phyloP scores from a whole-genome alignment of 2,888 invertebrate genomes.

The Panzeria rudis region DNA sequence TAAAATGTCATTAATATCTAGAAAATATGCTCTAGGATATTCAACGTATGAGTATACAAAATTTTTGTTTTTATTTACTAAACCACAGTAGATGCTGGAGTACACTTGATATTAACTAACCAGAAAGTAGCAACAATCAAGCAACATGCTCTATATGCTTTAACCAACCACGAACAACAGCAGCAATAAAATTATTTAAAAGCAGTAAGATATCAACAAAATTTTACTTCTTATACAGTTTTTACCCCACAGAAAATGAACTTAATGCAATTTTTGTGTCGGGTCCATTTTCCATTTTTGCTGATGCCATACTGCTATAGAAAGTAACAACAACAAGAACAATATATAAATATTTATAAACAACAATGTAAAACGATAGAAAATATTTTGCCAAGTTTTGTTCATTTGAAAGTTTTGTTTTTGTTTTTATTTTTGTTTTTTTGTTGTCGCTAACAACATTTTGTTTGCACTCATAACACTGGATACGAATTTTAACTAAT shows the following conservation, averaged over 20 bases:
- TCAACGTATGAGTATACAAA: slow-evolving; percentile 25
- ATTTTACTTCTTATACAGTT: slow-evolving; percentile 13
- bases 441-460: slow-evolving; percentile 60
- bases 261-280: slow-evolving; percentile 42
- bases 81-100: slow-evolving; percentile 10
- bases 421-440: slow-evolving; percentile 7
- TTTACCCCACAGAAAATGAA: slow-evolving; percentile 3
- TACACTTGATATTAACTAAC: slow-evolving; percentile 46
- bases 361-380: slow-evolving; percentile 2
- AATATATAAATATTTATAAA: slow-evolving; percentile 13
- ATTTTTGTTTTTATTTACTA: not conserved
- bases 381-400: slow-evolving; percentile 55
- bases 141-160: slow-evolving; percentile 16
- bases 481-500: slow-evolving; percentile 57
- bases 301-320: slow-evolving; percentile 3
- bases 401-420: slow-evolving; percentile 29
- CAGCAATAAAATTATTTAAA: slow-evolving; percentile 56
- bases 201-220: slow-evolving; percentile 44
- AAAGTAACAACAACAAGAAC: not conserved
- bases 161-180: slow-evolving; percentile 14
- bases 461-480: slow-evolving; percentile 35
- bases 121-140: slow-evolving; percentile 40
- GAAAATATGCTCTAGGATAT: slow-evolving; percentile 1
- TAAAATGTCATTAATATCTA: slow-evolving; percentile 32
- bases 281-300: slow-evolving; percentile 43